Base-by-base conservation (phyloP, 2,113 vertebrate genomes). In the Rousettus leschenaultii region DNA sequence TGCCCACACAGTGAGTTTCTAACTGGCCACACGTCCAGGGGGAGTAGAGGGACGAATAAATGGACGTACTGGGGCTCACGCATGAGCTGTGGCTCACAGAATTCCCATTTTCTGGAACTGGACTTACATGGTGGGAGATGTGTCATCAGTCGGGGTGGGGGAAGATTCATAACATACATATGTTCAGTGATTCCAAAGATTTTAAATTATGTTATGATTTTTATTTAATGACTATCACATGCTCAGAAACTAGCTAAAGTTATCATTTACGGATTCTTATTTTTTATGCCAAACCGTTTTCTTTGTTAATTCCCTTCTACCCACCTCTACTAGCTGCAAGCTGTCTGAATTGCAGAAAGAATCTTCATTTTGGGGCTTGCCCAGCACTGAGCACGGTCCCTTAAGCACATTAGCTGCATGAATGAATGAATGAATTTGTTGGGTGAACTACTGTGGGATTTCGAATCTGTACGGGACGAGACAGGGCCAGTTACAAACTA, bases 1-100 rank as follows among this genome's bases (percentile, higher is more conserved):
- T 80, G 73, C 77, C 75, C 79, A 92, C 45, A 92, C 89, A 61
- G 66, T 70, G 95, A 55, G 86, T 86, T 68, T 48, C 91, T 5
- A 5, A 16, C 26, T 19, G n/a, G 43, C 77, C 92, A 73, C 7
- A 86, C 28, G 9, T 95, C 95, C 14, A 22, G 26, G 40, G 21
- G 75, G 63, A 24, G 24, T 48, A 80, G 83, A 90, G 21, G 14
- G 28, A 33, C 5, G 21, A 63, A 63, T 63, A 12, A 48, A 85
- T 4, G 9, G 48, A 68, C 35, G 24, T 86, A 6, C 70, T 65
- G 13, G 75, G 78, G 68, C 35, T 88, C 82, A 45, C 18, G 30
- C 57, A 1, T 3, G 10, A 87, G 48, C 45, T 61, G 0, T 55
- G 66, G 79, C 53, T 43, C 80, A 92, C 0, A 0, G 70, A 16